Percentiles rank a stretch among this genome's conserved stretches.
phyloP scores from a whole-genome alignment of 2,888 invertebrate species.

The Epistrophe eligans region DNA sequence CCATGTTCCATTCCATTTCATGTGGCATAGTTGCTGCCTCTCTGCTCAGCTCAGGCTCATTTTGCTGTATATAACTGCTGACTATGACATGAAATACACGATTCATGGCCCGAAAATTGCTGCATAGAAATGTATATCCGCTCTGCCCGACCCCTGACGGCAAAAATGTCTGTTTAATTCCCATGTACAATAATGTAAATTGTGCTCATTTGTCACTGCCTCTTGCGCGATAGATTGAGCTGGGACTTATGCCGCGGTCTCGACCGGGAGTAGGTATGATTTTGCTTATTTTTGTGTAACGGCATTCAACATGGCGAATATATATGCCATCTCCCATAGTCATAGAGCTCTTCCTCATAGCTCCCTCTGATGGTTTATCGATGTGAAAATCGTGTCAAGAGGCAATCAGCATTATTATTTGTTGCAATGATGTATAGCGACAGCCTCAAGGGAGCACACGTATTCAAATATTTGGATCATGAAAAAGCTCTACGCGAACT shows the following conservation, averaged over 20 bases:
- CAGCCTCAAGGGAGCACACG: conserved; percentile 62
- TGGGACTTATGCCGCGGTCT: neutral
- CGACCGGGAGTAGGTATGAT: neutral
- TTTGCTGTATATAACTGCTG: conserved; percentile 11
- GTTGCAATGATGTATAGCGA: conserved; percentile 69
- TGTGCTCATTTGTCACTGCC: conserved; percentile 76
- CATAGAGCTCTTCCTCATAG: conserved; percentile 33
- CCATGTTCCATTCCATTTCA: conserved; percentile 25
- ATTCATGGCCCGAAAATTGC: conserved; percentile 73
- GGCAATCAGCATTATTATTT: conserved; percentile 70
- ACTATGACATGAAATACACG: conserved; percentile 75
- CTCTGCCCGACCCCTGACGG: conserved; percentile 36
- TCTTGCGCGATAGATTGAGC: conserved; percentile 67
- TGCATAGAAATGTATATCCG: conserved; percentile 34
- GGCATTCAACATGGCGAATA: conserved; percentile 15
- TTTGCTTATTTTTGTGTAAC: conserved; percentile 29
- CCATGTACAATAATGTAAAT: conserved; percentile 75
- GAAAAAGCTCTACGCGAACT: conserved; percentile 46
- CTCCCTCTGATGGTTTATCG: conserved; percentile 45
- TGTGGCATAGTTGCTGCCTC: neutral
- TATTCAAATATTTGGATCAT: conserved; percentile 76
- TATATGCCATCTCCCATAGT: conserved; percentile 39
- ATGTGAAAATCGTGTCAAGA: conserved; percentile 73
- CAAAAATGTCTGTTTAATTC: conserved; percentile 74
- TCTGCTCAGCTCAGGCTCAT: no score